Evolutionary conservation across 2,888 invertebrate species (phyloP), one percentile per base, ranked within the genome.

Genomic region (Timema cristinae): DNA sequence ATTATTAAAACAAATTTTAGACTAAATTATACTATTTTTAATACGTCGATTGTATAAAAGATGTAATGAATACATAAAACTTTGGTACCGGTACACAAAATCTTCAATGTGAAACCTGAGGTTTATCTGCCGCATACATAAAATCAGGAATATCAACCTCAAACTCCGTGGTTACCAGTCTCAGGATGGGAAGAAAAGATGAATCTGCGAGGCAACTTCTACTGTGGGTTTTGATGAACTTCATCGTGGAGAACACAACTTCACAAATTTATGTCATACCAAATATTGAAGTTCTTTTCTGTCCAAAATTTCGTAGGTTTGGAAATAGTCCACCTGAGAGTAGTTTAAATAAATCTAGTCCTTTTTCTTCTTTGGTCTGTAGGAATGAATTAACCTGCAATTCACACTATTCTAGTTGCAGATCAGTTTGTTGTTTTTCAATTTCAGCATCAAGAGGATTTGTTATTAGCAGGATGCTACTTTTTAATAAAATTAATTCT

Each of bases 261-360:
- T 74, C 73, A 72, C 73, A 73, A n/a, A 61, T 61, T 63, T 74
- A 73, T 52, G 70, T 73, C 49, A 72, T 74, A 47, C 74, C 74
- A 67, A 74, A 74, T 72, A 73, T 73, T 49, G 74, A 74, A 11
- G 69, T 15, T n/a, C 73, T 70, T 72, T 52, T 68, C 11, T n/a
- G 11, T 8, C 68, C 68, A 52, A 68, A 68, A 68, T 68, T 15
- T 47, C 63, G 48, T 48, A 63, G 4, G 63, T 63, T 10, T 10
- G 63, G 63, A 16, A 63, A 63, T 6, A 0, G 63, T 15, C 32
- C 32, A 32, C 32, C 32, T 63, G 16, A 13, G 10, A 8, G 48
- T 32, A 63, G 63, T 63, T 63, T 63, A 48, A 63, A 63, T 7
- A 63, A 32, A 47, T 32, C 63, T 11, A 1, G 7, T 63, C 63